phyloP scores from a whole-genome alignment of 1,140 invertebrate species.

The Drosophila trapezifrons region DNA sequence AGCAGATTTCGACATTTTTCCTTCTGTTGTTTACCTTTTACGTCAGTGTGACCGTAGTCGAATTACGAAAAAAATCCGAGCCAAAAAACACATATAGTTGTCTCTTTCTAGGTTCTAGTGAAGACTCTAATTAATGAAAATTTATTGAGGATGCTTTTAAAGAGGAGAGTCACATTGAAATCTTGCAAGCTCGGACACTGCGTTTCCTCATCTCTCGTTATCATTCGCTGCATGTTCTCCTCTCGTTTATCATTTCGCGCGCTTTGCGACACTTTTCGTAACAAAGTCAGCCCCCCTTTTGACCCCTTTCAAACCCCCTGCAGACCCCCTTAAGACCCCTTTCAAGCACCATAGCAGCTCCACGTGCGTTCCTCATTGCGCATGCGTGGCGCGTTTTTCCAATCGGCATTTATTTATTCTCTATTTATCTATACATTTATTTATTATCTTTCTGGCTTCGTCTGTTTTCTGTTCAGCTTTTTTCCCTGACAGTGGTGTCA shows the following conservation, averaged over 20 bases:
- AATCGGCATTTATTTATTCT: slow-evolving; percentile 81
- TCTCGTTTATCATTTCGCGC: slow-evolving; percentile 76
- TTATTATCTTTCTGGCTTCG: slow-evolving; percentile 70
- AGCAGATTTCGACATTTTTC: too few relatives aligned
- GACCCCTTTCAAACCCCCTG: neutral
- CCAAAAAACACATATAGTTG: too few relatives aligned
- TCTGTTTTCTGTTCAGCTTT: slow-evolving; percentile 18
- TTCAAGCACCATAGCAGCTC: slow-evolving; percentile 16
- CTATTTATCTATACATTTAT: slow-evolving; percentile 81
- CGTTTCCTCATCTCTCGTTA: slow-evolving; percentile 45
- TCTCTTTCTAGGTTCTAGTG: too few relatives aligned
- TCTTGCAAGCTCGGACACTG: neutral
- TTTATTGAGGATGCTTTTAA: too few relatives aligned
- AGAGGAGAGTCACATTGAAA: neutral
- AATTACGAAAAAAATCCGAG: too few relatives aligned
- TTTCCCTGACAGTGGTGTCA: slow-evolving; percentile 58
- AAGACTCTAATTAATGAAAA: too few relatives aligned
- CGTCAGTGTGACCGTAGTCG: too few relatives aligned
- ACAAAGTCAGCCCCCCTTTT: slow-evolving; percentile 23
- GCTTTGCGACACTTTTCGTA: slow-evolving; percentile 79
- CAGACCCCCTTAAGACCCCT: neutral
- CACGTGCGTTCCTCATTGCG: slow-evolving; percentile 63
- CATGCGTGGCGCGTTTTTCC: slow-evolving; percentile 69
- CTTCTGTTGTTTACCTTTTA: too few relatives aligned
- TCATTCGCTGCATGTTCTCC: slow-evolving; percentile 54